Percentiles rank a stretch among this genome's conserved stretches.
Conservation (phyloP, 2,888 invertebrate genomes). For the Coremacera marginata region DNA sequence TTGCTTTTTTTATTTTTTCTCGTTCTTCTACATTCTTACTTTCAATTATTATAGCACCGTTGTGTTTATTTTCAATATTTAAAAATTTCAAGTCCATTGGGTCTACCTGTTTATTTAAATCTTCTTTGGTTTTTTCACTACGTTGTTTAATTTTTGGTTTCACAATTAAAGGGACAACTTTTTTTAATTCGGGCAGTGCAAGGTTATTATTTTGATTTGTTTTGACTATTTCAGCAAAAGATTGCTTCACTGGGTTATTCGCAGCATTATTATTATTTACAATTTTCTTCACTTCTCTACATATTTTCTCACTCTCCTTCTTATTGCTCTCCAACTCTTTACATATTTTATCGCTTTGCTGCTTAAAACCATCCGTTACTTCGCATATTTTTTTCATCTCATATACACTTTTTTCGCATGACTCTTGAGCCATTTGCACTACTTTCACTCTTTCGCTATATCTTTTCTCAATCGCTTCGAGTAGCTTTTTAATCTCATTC, state of each 20-base stretch:
- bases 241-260: slow-evolving; percentile 8
- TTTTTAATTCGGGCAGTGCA: slow-evolving; percentile 2
- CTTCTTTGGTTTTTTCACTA: not conserved
- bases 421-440: not conserved
- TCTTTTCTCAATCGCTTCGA: not conserved
- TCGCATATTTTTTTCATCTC: not conserved
- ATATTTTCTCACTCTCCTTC: slow-evolving; percentile 7
- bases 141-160: slow-evolving; percentile 10
- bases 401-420: slow-evolving; percentile 12
- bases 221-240: slow-evolving; percentile 12
- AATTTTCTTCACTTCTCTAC: slow-evolving; percentile 1
- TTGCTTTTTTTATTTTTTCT: too few species aligned
- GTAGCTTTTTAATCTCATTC: not conserved
- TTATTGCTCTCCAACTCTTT: not conserved
- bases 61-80: too few species aligned
- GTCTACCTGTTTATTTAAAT: slow-evolving; percentile 18
- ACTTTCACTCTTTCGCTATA: not conserved
- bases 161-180: slow-evolving; percentile 10
- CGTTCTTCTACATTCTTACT: too few species aligned
- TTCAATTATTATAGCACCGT: too few species aligned
- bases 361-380: too few species aligned
- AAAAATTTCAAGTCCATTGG: not conserved
- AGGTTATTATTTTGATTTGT: not conserved
- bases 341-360: too few species aligned
- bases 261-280: not conserved